Percentiles rank a stretch among this genome's conserved stretches.
These are phyloP conservation scores for Hylia prasina DNA, from an alignment of 2,113 vertebrate species.

Conservation along the genomic window DNA sequence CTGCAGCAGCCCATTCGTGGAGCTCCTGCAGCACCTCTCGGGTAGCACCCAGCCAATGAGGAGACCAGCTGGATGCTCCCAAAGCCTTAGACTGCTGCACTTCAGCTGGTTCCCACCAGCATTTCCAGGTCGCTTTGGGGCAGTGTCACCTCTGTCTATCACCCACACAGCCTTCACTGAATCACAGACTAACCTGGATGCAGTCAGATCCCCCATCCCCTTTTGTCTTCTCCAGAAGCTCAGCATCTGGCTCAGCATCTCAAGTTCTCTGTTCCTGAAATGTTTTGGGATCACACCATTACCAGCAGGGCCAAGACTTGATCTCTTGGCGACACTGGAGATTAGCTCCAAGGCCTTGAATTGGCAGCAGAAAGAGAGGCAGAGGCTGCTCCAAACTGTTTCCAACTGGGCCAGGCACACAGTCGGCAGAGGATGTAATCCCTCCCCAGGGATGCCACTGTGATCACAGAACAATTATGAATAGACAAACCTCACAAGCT, in stretches of 20 bases:
- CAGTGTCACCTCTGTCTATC: background rate
- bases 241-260: background rate
- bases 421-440: background rate
- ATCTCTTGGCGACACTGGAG: background rate
- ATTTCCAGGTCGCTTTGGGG: background rate
- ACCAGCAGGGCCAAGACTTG: background rate
- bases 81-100: background rate
- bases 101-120: background rate
- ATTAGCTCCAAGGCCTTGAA: background rate
- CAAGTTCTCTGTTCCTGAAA: background rate
- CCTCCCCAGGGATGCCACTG: background rate
- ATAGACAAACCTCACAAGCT: background rate
- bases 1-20: rapidly evolving
- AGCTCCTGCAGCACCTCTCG: rapidly evolving
- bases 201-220: background rate
- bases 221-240: background rate
- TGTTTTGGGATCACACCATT: background rate
- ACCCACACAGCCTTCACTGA: background rate
- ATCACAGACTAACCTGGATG: background rate
- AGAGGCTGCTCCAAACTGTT: background rate
- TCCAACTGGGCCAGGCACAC: background rate
- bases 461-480: background rate
- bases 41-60: background rate
- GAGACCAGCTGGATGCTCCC: background rate
- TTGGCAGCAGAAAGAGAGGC: background rate